Conservation (phyloP, 2,113 vertebrate species). For the Dolichotis patagonum region DNA sequence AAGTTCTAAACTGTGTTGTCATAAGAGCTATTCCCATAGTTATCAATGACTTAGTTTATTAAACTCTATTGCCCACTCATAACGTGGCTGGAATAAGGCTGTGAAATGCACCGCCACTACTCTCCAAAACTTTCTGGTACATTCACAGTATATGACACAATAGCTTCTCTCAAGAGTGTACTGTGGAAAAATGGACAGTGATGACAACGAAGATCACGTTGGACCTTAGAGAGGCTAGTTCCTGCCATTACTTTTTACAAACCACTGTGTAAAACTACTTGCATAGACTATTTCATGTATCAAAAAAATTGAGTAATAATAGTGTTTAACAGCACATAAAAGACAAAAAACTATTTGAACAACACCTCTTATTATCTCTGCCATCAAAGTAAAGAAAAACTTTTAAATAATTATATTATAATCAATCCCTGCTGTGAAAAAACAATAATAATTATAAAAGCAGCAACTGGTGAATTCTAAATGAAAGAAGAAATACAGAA, state of each 20-base stretch:
- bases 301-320: background rate
- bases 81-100: background rate
- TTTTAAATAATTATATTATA: background rate
- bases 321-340: background rate
- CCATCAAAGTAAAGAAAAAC: background rate
- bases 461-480: background rate
- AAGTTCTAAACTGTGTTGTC: background rate
- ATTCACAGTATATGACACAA: background rate
- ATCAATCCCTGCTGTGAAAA: too few relatives aligned
- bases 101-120: rapidly evolving
- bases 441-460: background rate
- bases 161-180: background rate
- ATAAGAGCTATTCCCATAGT: background rate
- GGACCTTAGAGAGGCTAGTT: background rate
- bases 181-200: background rate
- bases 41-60: background rate
- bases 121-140: background rate
- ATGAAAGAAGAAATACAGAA: background rate
- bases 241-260: background rate
- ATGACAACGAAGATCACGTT: background rate
- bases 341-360: background rate
- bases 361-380: background rate
- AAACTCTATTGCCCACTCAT: background rate
- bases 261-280: background rate
- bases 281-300: background rate